These are phyloP conservation scores for Calosoma granatense DNA, from an alignment of 1,140 invertebrate genomes.

Conservation along the genomic window DNA sequence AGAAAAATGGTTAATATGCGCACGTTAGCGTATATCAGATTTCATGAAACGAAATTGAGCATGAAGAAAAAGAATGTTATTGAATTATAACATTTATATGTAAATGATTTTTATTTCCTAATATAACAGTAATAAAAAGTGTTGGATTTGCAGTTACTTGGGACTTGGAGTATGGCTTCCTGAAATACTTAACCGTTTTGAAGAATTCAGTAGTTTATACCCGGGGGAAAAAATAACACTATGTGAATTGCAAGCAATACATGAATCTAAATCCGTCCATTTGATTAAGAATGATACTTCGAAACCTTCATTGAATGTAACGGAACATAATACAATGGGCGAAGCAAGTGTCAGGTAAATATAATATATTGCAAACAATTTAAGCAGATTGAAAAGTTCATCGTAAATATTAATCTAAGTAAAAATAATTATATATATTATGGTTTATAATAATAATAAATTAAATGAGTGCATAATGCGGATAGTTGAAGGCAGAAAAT, in stretches of 20 bases:
- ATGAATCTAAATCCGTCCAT: too few species aligned
- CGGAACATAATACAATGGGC: slow-evolving; percentile 9
- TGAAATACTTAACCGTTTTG: slow-evolving; percentile 50
- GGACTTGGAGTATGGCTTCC: slow-evolving; percentile 61
- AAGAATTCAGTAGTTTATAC: slow-evolving; percentile 35
- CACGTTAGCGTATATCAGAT: neutral
- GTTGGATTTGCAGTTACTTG: slow-evolving; percentile 52
- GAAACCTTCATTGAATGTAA: too few species aligned
- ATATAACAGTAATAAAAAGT: too few species aligned
- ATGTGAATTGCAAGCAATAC: slow-evolving; percentile 27
- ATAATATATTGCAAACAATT: slow-evolving; percentile 3
- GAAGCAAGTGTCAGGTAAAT: neutral
- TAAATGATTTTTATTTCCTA: too few species aligned
- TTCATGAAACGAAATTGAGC: slow-evolving; percentile 13
- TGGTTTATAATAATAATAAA: neutral
- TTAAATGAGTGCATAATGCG: too few species aligned
- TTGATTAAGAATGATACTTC: too few species aligned
- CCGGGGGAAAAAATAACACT: slow-evolving; percentile 39
- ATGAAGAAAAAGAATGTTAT: too few species aligned
- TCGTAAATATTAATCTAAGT: too few species aligned
- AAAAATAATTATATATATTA: too few species aligned
- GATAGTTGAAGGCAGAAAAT: too few species aligned
- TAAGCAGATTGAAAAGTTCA: too few species aligned
- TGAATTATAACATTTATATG: too few species aligned
- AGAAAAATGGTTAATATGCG: slow-evolving; percentile 5